phyloP scores from a whole-genome alignment of 2,797 vertebrate species.

The Oreochromis mossambicus region DNA sequence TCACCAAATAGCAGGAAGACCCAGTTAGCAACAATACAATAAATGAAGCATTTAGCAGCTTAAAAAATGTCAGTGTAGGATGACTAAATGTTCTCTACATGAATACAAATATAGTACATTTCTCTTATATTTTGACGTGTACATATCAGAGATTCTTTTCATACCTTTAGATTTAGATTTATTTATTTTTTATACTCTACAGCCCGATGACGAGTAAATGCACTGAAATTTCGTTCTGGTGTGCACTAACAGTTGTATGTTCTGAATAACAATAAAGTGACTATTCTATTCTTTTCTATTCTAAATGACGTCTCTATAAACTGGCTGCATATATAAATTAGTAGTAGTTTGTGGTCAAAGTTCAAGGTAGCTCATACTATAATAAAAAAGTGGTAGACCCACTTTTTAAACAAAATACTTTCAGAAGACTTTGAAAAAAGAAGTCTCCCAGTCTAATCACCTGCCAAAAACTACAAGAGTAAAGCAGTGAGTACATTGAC shows the following conservation, averaged over 20 bases:
- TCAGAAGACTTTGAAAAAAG: not conserved
- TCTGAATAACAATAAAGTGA: not conserved
- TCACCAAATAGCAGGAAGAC: not conserved
- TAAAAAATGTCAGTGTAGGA: not conserved
- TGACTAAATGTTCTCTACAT: not conserved
- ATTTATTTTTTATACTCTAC: not conserved
- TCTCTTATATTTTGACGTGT: not conserved
- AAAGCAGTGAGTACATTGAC: not conserved
- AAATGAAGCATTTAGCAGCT: not conserved
- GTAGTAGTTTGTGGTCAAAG: not conserved
- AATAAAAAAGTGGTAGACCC: not conserved
- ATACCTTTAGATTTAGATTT: fast-evolving
- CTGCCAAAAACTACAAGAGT: not conserved
- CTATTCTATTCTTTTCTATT: not conserved
- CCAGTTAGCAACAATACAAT: not conserved
- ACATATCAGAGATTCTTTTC: fast-evolving
- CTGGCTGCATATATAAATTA: not conserved
- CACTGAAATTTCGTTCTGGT: fast-evolving
- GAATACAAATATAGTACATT: not conserved
- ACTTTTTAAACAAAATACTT: not conserved
- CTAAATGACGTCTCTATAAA: fast-evolving
- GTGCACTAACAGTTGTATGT: not conserved
- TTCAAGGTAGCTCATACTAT: not conserved
- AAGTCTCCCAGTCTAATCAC: not conserved
- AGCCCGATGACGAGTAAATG: not conserved